A percentile compares a stretch with the other conserved stretches of the same genome.
These are phyloP conservation scores for Gila orcuttii DNA, from an alignment of 2,113 vertebrate genomes.

Conservation along the genomic window DNA sequence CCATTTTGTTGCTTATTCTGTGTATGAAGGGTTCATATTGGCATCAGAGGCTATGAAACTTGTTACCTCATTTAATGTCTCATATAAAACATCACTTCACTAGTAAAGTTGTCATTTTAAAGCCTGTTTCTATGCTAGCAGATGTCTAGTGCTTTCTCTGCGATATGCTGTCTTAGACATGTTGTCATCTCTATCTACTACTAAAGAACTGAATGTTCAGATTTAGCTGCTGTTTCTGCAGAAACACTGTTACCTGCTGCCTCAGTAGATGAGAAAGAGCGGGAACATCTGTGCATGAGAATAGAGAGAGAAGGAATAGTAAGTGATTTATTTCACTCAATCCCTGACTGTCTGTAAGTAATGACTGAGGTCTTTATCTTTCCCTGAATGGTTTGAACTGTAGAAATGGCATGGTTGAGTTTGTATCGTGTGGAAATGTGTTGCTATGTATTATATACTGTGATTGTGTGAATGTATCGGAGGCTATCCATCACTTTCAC, in stretches of 20 bases:
- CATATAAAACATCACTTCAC: background rate
- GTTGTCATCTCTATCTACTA: background rate
- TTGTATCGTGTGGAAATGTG: background rate
- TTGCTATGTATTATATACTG: slow-evolving; percentile 51
- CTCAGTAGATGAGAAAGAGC: background rate
- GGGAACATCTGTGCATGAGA: background rate
- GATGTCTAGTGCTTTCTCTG: background rate
- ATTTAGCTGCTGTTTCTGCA: background rate
- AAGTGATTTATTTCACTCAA: background rate
- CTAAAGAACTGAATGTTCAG: slow-evolving; percentile 9
- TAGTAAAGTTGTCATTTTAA: background rate
- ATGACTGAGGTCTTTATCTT: background rate
- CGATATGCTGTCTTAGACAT: background rate
- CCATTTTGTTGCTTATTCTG: background rate
- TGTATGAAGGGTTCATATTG: background rate
- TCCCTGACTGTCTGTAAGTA: slow-evolving; percentile 10
- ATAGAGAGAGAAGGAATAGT: background rate
- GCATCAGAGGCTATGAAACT: background rate
- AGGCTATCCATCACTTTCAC: background rate
- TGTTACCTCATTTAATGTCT: background rate
- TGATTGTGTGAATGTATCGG: slow-evolving; percentile 48
- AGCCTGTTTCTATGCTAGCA: background rate
- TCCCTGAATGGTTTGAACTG: background rate
- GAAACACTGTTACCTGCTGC: background rate
- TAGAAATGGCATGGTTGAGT: background rate